Conservation (phyloP, 2,888 invertebrate genomes). For the Lutraria lutraria region DNA sequence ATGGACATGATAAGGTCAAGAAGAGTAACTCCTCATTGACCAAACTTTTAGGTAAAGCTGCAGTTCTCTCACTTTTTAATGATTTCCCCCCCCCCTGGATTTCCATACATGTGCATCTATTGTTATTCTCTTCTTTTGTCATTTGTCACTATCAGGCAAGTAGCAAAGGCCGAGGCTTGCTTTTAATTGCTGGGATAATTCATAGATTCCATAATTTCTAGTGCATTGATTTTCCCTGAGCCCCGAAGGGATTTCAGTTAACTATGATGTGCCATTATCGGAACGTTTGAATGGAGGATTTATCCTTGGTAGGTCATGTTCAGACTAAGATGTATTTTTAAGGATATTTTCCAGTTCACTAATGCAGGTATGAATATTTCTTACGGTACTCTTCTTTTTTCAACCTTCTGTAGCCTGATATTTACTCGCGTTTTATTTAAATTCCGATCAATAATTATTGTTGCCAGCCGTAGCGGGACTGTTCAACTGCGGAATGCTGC, state of each 20-base stretch:
- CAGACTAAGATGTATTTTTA: neutral
- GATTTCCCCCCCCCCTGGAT: neutral
- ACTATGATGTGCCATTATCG: neutral
- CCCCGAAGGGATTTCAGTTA: neutral
- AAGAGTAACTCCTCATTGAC: neutral
- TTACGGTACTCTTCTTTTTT: neutral
- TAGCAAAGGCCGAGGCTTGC: neutral
- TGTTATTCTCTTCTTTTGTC: neutral
- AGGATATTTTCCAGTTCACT: neutral
- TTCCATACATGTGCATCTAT: neutral
- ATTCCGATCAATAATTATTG: neutral
- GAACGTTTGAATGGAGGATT: neutral
- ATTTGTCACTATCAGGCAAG: constrained; percentile 9
- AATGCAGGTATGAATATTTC: neutral
- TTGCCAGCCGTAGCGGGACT: neutral
- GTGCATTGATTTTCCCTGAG: constrained; percentile 15
- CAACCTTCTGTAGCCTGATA: neutral
- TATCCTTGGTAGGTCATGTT: constrained; percentile 6
- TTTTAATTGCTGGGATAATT: constrained; percentile 19
- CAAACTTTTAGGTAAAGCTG: neutral
- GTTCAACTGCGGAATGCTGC: neutral
- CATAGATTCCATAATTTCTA: neutral
- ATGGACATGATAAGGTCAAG: neutral
- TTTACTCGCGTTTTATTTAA: neutral
- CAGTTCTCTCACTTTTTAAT: neutral